Conservation (phyloP, 2,797 vertebrate species). For the Podarcis siculus region DNA sequence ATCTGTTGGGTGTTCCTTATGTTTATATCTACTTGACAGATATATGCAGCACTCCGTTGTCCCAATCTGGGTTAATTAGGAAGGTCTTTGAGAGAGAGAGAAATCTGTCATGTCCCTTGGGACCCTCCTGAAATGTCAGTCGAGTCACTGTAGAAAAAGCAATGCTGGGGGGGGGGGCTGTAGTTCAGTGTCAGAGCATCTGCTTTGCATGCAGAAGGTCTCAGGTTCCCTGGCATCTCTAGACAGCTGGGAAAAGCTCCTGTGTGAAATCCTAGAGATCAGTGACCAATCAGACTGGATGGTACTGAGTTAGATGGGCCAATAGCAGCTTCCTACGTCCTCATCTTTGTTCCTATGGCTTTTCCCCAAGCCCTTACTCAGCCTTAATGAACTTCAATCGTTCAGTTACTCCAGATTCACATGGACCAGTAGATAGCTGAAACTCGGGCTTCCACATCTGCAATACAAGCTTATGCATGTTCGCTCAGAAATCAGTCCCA, state of each 20-base stretch:
- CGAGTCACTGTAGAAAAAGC: neutral
- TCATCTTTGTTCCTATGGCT: neutral
- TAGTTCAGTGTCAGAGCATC: too few relatives aligned
- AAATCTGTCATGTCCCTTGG: conserved; percentile 23
- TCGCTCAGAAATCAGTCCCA: neutral
- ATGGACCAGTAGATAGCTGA: neutral
- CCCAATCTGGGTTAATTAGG: conserved; percentile 53
- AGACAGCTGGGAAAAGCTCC: too few relatives aligned
- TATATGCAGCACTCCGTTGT: conserved; percentile 42
- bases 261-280: too few relatives aligned
- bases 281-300: too few relatives aligned
- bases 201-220: too few relatives aligned
- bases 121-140: conserved; percentile 29
- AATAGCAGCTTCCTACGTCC: too few relatives aligned
- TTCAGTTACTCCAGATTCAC: neutral
- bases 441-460: neutral
- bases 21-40: conserved; percentile 63
- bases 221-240: too few relatives aligned
- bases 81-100: conserved; percentile 39
- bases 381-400: neutral
- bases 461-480: neutral
- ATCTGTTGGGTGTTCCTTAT: conserved; percentile 55
- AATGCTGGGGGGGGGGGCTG: too few relatives aligned
- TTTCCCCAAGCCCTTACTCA: neutral
- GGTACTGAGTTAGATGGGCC: too few relatives aligned